These are phyloP conservation scores for Propithecus perrieri DNA, from an alignment of 2,797 vertebrate species.

Conservation along the genomic window DNA sequence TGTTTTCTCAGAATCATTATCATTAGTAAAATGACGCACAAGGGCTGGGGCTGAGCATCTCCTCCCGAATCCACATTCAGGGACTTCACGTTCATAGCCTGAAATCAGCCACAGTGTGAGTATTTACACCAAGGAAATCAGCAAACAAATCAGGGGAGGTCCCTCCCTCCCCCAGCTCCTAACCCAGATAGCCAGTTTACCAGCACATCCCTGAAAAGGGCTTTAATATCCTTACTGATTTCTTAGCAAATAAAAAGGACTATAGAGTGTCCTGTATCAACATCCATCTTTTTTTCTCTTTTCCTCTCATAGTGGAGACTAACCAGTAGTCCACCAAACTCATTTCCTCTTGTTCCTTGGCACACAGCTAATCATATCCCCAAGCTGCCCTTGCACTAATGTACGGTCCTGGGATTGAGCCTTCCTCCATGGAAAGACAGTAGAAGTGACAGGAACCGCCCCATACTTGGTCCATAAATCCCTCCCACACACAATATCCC, in stretches of 20 bases:
- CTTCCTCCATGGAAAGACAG: not conserved
- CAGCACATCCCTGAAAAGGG: not conserved
- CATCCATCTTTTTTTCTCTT: not conserved
- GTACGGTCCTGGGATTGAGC: not conserved
- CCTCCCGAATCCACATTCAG: not conserved
- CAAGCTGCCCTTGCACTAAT: fast-evolving
- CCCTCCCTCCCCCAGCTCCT: not conserved
- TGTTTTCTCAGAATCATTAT: not conserved
- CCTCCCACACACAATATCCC: fast-evolving
- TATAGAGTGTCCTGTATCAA: not conserved
- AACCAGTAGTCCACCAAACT: not conserved
- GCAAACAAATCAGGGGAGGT: not conserved
- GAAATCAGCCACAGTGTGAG: not conserved
- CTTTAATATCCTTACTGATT: not conserved
- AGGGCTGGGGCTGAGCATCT: not conserved
- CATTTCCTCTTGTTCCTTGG: not conserved
- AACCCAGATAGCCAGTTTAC: not conserved
- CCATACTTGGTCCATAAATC: not conserved
- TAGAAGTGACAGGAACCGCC: not conserved
- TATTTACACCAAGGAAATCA: not conserved
- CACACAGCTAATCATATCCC: not conserved
- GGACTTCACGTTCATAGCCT: not conserved
- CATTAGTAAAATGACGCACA: not conserved
- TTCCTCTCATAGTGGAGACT: not conserved
- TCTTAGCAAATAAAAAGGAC: not conserved